A percentile compares a stretch with the other conserved stretches of the same genome.
phyloP scores from a whole-genome alignment of 2,888 invertebrate species.

The Dasypogon diadema region DNA sequence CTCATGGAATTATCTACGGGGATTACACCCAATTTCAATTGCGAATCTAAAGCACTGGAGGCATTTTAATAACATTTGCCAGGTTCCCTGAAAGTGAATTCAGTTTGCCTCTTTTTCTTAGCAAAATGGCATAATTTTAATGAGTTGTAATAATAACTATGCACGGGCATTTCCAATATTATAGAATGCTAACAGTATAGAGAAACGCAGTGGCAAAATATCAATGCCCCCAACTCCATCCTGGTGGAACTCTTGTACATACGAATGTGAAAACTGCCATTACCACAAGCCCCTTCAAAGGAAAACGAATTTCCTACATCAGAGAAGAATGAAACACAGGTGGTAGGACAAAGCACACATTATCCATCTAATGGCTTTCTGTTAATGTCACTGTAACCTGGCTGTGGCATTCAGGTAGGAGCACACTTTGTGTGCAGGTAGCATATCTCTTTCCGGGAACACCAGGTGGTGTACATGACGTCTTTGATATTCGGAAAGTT shows the following conservation, averaged over 20 bases:
- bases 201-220: neutral
- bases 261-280: conserved; percentile 19
- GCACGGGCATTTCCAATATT: neutral
- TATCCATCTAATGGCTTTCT: conserved; percentile 52
- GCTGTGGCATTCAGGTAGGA: conserved; percentile 38
- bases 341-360: conserved; percentile 47
- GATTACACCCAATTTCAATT: neutral
- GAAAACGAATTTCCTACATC: conserved; percentile 49
- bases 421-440: conserved; percentile 43
- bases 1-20: neutral
- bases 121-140: no score
- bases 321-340: conserved; percentile 50
- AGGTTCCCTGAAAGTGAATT: no score
- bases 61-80: no score
- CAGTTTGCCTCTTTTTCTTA: no score
- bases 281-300: conserved; percentile 29
- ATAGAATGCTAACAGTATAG: neutral
- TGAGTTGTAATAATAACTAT: no score
- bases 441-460: conserved; percentile 43
- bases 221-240: neutral
- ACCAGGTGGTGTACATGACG: conserved; percentile 53
- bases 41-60: no score
- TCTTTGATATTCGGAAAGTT: conserved; percentile 52
- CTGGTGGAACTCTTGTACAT: neutral
- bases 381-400: conserved; percentile 52